Conservation (phyloP, 2,888 invertebrate genomes). For the Dugesia japonica region DNA sequence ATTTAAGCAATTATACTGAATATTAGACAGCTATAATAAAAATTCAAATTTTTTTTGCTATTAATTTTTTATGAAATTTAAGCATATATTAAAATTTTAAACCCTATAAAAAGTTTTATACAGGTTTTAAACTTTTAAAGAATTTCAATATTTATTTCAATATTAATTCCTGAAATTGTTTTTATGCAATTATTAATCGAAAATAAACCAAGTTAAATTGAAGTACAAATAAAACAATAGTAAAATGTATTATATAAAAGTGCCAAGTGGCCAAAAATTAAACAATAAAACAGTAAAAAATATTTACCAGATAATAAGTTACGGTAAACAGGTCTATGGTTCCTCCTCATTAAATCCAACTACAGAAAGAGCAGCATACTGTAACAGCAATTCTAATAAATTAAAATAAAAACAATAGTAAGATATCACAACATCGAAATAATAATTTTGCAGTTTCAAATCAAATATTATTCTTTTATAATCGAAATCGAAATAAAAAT, state of each 20-base stretch:
- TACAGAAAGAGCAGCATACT: too few species aligned
- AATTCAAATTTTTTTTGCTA: too few species aligned
- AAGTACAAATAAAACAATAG: not conserved
- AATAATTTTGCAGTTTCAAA: not conserved
- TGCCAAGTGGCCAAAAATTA: not conserved
- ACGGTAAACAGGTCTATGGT: not conserved
- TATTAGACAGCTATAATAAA: too few species aligned
- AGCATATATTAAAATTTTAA: too few species aligned
- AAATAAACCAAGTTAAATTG: too few species aligned
- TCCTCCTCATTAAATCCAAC: not conserved
- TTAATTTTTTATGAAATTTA: too few species aligned
- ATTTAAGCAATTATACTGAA: too few species aligned
- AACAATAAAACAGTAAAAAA: not conserved
- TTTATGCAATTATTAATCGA: too few species aligned
- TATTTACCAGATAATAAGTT: not conserved
- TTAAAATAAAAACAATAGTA: not conserved
- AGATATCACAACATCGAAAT: slow-evolving; percentile 12
- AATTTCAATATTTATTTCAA: too few species aligned
- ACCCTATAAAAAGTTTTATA: too few species aligned
- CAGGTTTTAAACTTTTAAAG: too few species aligned
- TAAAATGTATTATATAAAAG: slow-evolving; percentile 13
- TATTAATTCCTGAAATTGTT: too few species aligned
- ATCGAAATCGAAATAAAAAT: slow-evolving; percentile 7
- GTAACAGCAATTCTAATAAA: not conserved
- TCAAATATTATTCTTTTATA: not conserved